These are phyloP conservation scores for Sclerodermus sp. DNA, from an alignment of 2,888 invertebrate genomes.

Conservation along the genomic window DNA sequence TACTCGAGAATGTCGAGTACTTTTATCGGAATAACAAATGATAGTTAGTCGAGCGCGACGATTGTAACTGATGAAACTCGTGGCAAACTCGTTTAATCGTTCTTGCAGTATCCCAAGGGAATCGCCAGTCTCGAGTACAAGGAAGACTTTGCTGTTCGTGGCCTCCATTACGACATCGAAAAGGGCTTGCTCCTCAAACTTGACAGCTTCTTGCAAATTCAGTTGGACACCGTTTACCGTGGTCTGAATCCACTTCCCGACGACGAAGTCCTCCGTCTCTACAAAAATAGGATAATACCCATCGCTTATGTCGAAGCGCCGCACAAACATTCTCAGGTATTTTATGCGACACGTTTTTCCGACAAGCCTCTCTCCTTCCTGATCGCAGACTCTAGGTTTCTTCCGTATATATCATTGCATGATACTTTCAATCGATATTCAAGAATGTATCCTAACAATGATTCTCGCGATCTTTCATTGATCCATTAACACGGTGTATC, in stretches of 20 bases:
- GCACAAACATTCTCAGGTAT: slow-evolving; percentile 71
- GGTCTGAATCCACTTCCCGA: slow-evolving; percentile 80
- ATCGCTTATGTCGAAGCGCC: slow-evolving; percentile 85
- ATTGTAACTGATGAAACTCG: neutral
- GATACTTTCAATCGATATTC: no score
- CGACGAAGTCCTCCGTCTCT: slow-evolving; percentile 81
- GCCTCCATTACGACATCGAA: slow-evolving; percentile 97
- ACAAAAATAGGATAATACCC: slow-evolving; percentile 84
- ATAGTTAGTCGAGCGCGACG: neutral
- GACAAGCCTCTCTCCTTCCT: no score
- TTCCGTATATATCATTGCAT: no score
- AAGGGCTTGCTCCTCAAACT: slow-evolving; percentile 91
- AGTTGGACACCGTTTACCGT: slow-evolving; percentile 89
- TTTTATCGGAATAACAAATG: neutral
- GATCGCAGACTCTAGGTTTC: no score
- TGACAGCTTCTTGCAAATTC: slow-evolving; percentile 95
- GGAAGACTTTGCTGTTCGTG: slow-evolving; percentile 93
- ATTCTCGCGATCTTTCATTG: no score
- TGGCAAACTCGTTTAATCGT: slow-evolving; percentile 29
- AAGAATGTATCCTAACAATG: no score
- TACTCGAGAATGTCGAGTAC: no score
- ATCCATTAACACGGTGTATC: no score
- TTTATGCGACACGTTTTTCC: slow-evolving; percentile 21
- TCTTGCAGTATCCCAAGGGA: slow-evolving; percentile 82
- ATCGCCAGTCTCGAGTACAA: slow-evolving; percentile 81